These are phyloP conservation scores for Pelobates cultripes DNA, from an alignment of 2,797 vertebrate genomes.

Conservation along the genomic window DNA sequence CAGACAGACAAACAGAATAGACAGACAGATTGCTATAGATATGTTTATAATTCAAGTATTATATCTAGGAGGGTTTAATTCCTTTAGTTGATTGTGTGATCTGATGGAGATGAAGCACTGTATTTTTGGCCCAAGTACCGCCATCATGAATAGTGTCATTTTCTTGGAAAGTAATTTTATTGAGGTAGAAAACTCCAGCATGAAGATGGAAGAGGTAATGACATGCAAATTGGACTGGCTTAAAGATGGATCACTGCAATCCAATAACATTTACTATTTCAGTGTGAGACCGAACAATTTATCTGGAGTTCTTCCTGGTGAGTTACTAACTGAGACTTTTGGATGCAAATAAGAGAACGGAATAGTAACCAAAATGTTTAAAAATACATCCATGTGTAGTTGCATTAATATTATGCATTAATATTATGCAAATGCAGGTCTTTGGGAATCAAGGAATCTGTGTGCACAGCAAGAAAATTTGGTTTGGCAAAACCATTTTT, in stretches of 20 bases:
- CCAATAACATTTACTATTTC: conserved; percentile 52
- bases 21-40: no score
- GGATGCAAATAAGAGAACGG: no score
- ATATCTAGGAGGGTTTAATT: background rate
- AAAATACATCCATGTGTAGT: no score
- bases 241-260: conserved; percentile 53
- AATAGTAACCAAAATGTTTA: no score
- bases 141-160: conserved; percentile 54
- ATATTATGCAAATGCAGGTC: no score
- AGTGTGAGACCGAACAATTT: conserved; percentile 41
- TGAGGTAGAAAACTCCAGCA: conserved; percentile 60
- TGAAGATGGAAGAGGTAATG: conserved; percentile 63
- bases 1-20: no score
- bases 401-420: no score
- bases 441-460: no score
- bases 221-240: conserved; percentile 61
- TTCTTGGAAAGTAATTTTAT: conserved; percentile 59
- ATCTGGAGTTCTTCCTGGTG: conserved; percentile 1
- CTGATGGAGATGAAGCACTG: conserved; percentile 19
- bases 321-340: no score
- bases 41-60: no score
- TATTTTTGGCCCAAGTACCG: conserved; percentile 29
- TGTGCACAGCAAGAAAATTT: no score
- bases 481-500: no score
- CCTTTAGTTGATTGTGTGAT: background rate